Evolutionary conservation across 2,113 vertebrate genomes (phyloP), one percentile per base, ranked within the genome.

Genomic region (Callospermophilus lateralis): DNA sequence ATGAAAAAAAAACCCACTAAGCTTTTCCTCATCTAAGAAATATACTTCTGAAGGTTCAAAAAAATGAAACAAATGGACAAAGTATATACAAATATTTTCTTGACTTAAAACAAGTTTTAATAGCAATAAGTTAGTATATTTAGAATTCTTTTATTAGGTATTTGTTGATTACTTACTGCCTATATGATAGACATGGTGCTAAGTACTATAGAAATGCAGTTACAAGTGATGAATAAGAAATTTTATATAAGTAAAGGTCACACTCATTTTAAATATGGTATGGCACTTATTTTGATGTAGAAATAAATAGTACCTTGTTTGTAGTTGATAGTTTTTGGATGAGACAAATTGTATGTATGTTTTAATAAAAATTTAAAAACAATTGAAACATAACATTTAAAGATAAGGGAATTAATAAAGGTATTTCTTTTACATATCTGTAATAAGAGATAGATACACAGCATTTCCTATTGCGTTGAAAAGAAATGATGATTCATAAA

Each of bases 301-400:
- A 88, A 70, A 89, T 20, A 95, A 73, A 78, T 1, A 76, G 13
- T 34, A 58, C 3, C 28, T 85, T 58, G 32, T 37, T 68, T 58
- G 53, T 53, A 73, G 2, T 45, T 78, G 48, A 78, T 37, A 72
- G 8, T 30, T 83, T 95, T 88, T 79, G 15, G 24, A 51, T 80
- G 8, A 53, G 30, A 67, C 24, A 91, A 87, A 80, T 42, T 73
- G 12, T 61, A 63, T 45, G 42, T 12, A 51, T 61, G 16, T 68
- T 79, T 78, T 84, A 73, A 84, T 77, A 87, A 67, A 79, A 84
- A 13, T 15, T 90, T 83, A 74, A 77, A 90, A 93, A 81, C 30
- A 51, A 30, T 58, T 51, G 51, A 87, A 90, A 88, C 6, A 37
- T 37, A 79, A 84, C 26, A 79, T n/a, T 94, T 30, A 79, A 83